These are phyloP conservation scores for Syngnathus rostellatus DNA, from an alignment of 2,797 vertebrate species.

Conservation along the genomic window DNA sequence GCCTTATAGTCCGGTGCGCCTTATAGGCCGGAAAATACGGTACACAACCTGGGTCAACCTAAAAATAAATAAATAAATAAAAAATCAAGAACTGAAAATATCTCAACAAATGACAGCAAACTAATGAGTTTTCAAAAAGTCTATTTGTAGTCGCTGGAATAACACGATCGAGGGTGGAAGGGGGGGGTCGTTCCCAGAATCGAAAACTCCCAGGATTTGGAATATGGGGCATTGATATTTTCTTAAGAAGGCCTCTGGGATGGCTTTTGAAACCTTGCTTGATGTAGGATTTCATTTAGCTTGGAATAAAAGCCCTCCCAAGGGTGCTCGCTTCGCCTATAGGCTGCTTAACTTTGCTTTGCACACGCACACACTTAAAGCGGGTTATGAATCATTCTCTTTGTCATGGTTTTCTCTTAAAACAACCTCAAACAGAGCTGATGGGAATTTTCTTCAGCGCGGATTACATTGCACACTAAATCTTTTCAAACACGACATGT, in stretches of 20 bases:
- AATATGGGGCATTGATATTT: constrained; percentile 48
- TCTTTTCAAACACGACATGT: constrained; percentile 38
- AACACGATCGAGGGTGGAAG: constrained; percentile 28
- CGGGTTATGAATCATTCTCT: constrained; percentile 61
- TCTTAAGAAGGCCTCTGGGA: constrained; percentile 60
- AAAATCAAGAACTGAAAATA: constrained; percentile 15
- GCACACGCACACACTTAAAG: constrained; percentile 38
- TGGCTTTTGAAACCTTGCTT: constrained; percentile 46
- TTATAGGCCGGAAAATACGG: too few species aligned
- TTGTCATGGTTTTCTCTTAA: constrained; percentile 53
- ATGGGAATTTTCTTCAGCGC: constrained; percentile 34
- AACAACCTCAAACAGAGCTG: constrained; percentile 42
- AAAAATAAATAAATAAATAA: not conserved
- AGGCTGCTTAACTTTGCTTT: constrained; percentile 48
- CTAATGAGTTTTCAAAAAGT: constrained; percentile 39
- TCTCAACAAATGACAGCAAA: constrained; percentile 48
- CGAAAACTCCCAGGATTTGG: constrained; percentile 38
- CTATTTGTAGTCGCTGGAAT: constrained; percentile 35
- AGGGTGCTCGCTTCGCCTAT: constrained; percentile 44
- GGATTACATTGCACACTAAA: constrained; percentile 42
- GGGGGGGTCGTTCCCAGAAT: constrained; percentile 37
- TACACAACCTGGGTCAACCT: not conserved
- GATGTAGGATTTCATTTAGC: constrained; percentile 65
- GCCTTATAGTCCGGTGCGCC: too few species aligned
- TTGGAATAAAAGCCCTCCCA: constrained; percentile 60